Percentiles rank a stretch among this genome's conserved stretches.
Conservation (phyloP, 1,140 invertebrate genomes). For the Euwallacea similis region DNA sequence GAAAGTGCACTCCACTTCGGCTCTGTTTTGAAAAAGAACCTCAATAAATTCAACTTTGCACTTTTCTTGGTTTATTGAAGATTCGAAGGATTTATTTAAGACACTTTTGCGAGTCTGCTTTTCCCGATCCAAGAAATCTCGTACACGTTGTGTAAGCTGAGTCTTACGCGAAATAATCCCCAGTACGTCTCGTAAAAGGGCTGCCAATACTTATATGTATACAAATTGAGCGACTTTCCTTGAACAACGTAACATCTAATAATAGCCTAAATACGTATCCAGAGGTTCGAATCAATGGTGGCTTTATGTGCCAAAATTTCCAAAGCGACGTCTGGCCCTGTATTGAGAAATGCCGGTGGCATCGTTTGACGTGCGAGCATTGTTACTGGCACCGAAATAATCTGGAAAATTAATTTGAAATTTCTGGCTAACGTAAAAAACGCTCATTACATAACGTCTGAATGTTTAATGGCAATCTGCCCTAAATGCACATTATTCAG, state of each 20-base stretch:
- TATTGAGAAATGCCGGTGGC: not conserved
- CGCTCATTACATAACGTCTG: not conserved
- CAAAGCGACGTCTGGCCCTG: conserved; percentile 4
- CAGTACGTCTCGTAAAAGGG: too few relatives aligned
- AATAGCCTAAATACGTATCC: not conserved
- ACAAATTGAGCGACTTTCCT: not conserved
- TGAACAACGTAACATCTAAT: not conserved
- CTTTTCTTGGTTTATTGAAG: too few relatives aligned
- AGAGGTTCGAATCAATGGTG: not conserved
- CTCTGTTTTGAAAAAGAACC: too few relatives aligned
- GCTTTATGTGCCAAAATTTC: conserved; percentile 5
- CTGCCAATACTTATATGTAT: too few relatives aligned
- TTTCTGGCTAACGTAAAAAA: conserved; percentile 9
- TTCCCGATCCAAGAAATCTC: too few relatives aligned
- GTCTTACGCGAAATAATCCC: too few relatives aligned
- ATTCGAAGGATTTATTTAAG: too few relatives aligned
- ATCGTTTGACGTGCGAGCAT: conserved; percentile 17
- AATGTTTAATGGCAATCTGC: conserved; percentile 10
- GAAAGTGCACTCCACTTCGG: too few relatives aligned
- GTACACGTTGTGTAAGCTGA: too few relatives aligned
- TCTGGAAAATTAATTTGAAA: conserved; percentile 17
- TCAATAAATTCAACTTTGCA: too few relatives aligned
- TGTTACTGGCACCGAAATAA: conserved; percentile 18
- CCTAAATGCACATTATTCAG: not conserved
- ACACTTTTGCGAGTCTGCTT: too few relatives aligned